phyloP scores from a whole-genome alignment of 2,888 invertebrate species.

The Phortica magna region DNA sequence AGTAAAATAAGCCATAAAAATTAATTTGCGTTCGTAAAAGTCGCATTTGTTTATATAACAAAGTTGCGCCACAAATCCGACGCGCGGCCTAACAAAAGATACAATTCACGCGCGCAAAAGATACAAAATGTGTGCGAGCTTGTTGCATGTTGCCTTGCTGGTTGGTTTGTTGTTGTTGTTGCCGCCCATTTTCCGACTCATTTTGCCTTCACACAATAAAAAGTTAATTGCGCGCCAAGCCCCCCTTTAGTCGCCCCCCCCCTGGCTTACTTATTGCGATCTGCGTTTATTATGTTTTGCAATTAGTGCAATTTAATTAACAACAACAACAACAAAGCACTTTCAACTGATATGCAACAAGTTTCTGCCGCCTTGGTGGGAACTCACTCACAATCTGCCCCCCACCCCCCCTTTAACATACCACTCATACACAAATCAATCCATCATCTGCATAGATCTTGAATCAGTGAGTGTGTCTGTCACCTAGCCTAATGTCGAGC shows the following conservation, averaged over 20 bases:
- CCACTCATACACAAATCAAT: constrained; percentile 17
- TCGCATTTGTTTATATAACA: not conserved
- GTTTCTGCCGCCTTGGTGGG: not conserved
- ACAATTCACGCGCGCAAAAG: not conserved
- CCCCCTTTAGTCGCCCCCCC: too few species aligned
- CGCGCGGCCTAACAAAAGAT: too few species aligned
- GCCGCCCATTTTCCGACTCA: constrained; percentile 23
- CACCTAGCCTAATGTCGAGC: too few species aligned
- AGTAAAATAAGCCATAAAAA: too few species aligned
- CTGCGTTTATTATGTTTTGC: constrained; percentile 59
- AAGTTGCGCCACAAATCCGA: not conserved
- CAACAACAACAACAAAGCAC: constrained; percentile 31
- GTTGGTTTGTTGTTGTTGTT: not conserved
- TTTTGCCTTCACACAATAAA: constrained; percentile 11
- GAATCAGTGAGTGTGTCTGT: too few species aligned
- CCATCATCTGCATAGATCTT: not conserved
- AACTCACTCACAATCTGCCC: not conserved
- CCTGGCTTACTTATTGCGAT: constrained; percentile 45
- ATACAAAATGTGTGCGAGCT: not conserved
- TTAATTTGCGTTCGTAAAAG: too few species aligned
- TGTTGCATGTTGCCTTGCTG: not conserved
- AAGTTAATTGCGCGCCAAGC: constrained; percentile 53
- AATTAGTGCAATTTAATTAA: constrained; percentile 46
- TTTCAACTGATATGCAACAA: constrained; percentile 5
- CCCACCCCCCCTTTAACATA: not conserved